These are phyloP conservation scores for Sisyra nigra DNA, from an alignment of 2,888 invertebrate species.

Conservation along the genomic window DNA sequence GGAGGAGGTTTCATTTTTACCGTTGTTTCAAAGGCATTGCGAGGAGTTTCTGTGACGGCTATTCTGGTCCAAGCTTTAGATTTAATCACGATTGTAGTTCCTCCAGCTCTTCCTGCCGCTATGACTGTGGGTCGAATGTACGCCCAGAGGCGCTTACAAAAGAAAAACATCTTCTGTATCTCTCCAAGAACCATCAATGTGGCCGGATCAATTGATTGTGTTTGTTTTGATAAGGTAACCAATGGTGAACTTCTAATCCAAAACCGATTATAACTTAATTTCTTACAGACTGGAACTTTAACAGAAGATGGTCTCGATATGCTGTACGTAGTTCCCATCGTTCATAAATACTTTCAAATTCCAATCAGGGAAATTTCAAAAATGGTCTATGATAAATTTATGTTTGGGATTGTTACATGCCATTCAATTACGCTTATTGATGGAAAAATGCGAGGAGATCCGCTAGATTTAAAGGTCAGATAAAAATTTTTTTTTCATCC, in stretches of 20 bases:
- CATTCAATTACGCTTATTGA: conserved; percentile 85
- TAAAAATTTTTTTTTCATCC: not conserved
- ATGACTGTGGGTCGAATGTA: conserved; percentile 94
- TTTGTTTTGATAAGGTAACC: conserved; percentile 77
- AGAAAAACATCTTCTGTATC: conserved; percentile 71
- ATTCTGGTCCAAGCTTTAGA: conserved; percentile 73
- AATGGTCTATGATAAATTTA: conserved; percentile 15
- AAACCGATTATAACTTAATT: conserved; percentile 10
- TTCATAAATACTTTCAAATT: conserved; percentile 14
- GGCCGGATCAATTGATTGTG: conserved; percentile 73
- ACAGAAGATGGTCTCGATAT: conserved; percentile 94
- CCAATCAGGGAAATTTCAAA: conserved; percentile 17
- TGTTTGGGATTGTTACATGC: conserved; percentile 78
- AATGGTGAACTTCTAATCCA: not conserved
- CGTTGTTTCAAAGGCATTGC: conserved; percentile 58
- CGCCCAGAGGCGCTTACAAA: conserved; percentile 68
- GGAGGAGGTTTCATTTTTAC: conserved; percentile 74
- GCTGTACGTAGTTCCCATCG: conserved; percentile 73
- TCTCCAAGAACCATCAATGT: conserved; percentile 89
- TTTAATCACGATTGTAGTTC: conserved; percentile 86
- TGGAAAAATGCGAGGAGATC: conserved; percentile 76
- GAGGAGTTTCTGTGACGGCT: conserved; percentile 40
- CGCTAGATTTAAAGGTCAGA: conserved; percentile 76
- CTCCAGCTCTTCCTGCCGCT: conserved; percentile 88
- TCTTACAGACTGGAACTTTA: conserved; percentile 81